Evolutionary conservation across 2,113 vertebrate genomes (phyloP), one percentile per base, ranked within the genome.

Genomic region (Clarias batrachus): DNA sequence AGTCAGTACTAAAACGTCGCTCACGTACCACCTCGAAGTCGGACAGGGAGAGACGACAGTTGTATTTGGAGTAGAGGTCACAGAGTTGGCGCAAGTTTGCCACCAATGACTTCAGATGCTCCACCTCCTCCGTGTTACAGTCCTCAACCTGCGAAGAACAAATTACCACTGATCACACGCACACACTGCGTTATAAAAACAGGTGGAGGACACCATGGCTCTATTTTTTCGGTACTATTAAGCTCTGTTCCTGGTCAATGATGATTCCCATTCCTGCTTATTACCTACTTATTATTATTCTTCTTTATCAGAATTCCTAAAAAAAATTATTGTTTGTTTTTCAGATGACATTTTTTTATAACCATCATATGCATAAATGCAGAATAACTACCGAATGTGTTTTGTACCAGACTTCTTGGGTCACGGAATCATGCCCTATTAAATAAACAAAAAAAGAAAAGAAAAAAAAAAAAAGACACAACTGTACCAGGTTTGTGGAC

Each of bases 1-100:
- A 23, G 19, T 48, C 37, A 0, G 37, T 5, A 17, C 25, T 1
- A 54, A 54, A 13, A 10, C 37, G 6, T 1, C 30, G 60, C 82
- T 84, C 48, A 80, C 52, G 88, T 92, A 96, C 98, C 96, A 98
- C 98, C 91, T 99, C 97, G 92, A 97, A 97, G 86, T 97, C 95
- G 30, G 95, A 97, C 73, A 99, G 96, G 0, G 97, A 91, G 88
- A 99, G 94, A 52, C 76, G 95, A 93, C 97, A 99, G 91, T 95
- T 97, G 91, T 97, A 98, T 90, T 96, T 99, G 74, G 88, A 93
- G 73, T 97, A 94, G 9, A 99, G 94, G 14, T 95, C 95, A 91
- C 97, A 94, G 74, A 99, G 90, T 62, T 96, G 95, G 21, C 89
- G 94, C 17, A 99, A 92, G 90, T 95, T 95, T 16, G 92, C 94